A percentile compares a stretch with the other conserved stretches of the same genome.
Conservation (phyloP, 2,888 invertebrate genomes). For the Agonopterix heracliana region DNA sequence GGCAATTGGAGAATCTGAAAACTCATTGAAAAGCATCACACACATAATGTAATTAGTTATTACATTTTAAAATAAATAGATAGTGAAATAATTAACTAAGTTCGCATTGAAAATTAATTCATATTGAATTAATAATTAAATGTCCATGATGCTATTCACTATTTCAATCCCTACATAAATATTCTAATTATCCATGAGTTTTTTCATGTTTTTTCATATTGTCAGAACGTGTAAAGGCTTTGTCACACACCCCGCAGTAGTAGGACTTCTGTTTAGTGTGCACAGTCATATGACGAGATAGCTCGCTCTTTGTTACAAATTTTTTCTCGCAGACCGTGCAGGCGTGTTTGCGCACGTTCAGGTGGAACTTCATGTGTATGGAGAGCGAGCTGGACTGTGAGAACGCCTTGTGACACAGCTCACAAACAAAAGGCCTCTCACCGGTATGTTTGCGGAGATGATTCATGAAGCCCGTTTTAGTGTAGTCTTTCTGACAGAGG, state of each 20-base stretch:
- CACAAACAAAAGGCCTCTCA: constrained; percentile 71
- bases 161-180: constrained; percentile 13
- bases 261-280: constrained; percentile 74
- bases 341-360: constrained; percentile 71
- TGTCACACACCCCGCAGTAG: constrained; percentile 72
- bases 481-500: constrained; percentile 73
- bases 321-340: constrained; percentile 74
- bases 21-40: constrained; percentile 42
- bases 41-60: constrained; percentile 1
- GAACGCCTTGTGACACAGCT: constrained; percentile 70
- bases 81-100: constrained; percentile 2
- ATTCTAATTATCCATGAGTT: constrained; percentile 59
- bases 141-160: constrained; percentile 26
- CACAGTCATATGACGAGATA: constrained; percentile 74
- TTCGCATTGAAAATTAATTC: constrained; percentile 12
- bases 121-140: constrained; percentile 23
- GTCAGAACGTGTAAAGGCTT: constrained; percentile 72
- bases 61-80: neutral
- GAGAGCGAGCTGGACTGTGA: constrained; percentile 72
- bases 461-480: constrained; percentile 73
- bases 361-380: constrained; percentile 73
- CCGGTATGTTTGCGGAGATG: constrained; percentile 71
- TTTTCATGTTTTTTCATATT: constrained; percentile 76
- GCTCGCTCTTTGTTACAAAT: constrained; percentile 73
- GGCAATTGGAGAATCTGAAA: constrained; percentile 72